Base-by-base conservation (phyloP, 2,888 invertebrate species). In the Carcina quercana region DNA sequence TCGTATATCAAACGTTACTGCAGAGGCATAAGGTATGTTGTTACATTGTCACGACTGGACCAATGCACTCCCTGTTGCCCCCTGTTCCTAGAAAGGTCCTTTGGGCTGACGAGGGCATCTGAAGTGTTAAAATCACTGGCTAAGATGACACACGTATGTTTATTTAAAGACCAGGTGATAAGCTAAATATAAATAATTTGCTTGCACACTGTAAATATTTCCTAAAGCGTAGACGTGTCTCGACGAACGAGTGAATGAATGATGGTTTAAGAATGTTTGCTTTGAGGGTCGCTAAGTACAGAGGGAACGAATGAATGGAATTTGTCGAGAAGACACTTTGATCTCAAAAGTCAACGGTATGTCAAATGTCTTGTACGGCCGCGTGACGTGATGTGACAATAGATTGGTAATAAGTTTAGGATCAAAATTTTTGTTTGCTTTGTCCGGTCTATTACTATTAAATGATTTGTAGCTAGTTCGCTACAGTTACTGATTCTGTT, bases 161-260 rank as follows among this genome's bases (percentile, higher is more conserved):
- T 40, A 28, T 37, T 34, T 38, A 30, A 25, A 12, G 32, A 26
- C 30, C 30, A n/a, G 40, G 32, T 34, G 39, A 37, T 37, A 35
- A 43, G 43, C 32, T 40, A 35, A 40, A 40, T 43, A 42, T 40
- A 49, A 53, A 49, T 40, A 49, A 34, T 37, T 38, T 34, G 32
- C 27, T 28, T 22, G 34, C 21, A 40, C 24, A 37, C 39, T 43
- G 35, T 40, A 44, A 46, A 44, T 40, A 46, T 39, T 39, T 26
- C 11, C 20, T 30, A 11, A 22, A 30, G 21, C 15, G 21, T 13
- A 20, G 13, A 13, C n/a, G 20, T 5, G 5, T 10, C 17, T 13
- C 11, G 1, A 12, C 13, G 20, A 20, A 22, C 11, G 11, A 22
- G 15, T 13, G 13, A 2, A 12, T 25, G 20, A 20, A 22, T 22